A percentile compares a stretch with the other conserved stretches of the same genome.
Evolutionary conservation across 2,113 vertebrate species (phyloP).

Genomic region (Halcyon malimbica): DNA sequence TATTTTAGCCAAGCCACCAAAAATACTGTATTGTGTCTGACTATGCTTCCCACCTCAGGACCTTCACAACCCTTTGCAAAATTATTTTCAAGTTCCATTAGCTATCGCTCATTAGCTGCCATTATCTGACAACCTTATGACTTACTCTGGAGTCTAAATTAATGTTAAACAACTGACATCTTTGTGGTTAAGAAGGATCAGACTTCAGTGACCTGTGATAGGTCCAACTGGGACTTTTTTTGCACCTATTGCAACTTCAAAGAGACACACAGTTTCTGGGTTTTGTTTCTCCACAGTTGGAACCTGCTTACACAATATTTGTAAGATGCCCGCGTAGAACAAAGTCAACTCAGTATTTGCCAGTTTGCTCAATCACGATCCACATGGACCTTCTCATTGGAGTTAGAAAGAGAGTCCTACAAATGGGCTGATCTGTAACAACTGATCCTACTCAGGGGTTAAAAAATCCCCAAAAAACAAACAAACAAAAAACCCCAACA

Average conservation of each 20-base stretch:
- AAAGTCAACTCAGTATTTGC: not conserved
- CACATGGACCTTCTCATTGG: not conserved
- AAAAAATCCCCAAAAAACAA: not conserved
- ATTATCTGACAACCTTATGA: not conserved
- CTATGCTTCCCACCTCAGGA: not conserved
- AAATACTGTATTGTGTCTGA: not conserved
- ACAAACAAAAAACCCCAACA: not conserved
- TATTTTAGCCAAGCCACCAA: not conserved
- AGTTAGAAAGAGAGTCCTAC: not conserved
- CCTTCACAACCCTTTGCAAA: not conserved
- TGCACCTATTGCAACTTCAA: not conserved
- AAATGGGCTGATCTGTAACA: not conserved
- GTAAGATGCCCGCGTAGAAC: not conserved
- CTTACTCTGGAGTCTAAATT: not conserved
- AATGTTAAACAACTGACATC: not conserved
- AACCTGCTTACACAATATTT: constrained; percentile 7
- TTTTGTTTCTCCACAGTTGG: not conserved
- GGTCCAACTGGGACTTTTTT: not conserved
- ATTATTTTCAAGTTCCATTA: not conserved
- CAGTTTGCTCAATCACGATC: not conserved
- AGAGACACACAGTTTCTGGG: not conserved
- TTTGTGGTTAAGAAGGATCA: not conserved
- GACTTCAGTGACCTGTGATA: not conserved
- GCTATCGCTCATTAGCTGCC: not conserved
- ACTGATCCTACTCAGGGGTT: not conserved